Conservation (phyloP, 2,888 invertebrate genomes). For the Sabatieria punctata region DNA sequence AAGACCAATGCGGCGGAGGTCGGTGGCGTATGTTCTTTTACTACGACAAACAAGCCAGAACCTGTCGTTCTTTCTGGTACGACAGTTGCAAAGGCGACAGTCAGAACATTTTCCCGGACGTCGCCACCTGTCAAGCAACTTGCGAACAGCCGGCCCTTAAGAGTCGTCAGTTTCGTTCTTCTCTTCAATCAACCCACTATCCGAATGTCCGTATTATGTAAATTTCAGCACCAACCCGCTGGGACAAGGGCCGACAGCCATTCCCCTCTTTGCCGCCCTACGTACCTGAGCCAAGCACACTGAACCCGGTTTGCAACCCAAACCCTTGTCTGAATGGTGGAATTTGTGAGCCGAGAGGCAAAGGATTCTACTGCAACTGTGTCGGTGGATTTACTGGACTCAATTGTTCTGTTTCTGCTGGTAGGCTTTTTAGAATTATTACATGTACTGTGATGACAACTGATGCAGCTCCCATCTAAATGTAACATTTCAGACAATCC, state of each 20-base stretch:
- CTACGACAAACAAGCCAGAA: conserved; percentile 15
- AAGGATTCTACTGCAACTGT: conserved; percentile 14
- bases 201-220: too few relatives aligned
- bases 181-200: too few relatives aligned
- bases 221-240: too few relatives aligned
- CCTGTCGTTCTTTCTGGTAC: conserved; percentile 25
- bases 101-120: conserved; percentile 24
- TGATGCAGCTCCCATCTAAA: too few relatives aligned
- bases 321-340: conserved; percentile 2
- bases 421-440: too few relatives aligned
- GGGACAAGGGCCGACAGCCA: neutral
- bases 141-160: conserved; percentile 22
- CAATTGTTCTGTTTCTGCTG: too few relatives aligned
- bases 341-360: neutral
- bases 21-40: conserved; percentile 25
- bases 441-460: too few relatives aligned
- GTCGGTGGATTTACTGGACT: conserved; percentile 21
- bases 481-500: too few relatives aligned
- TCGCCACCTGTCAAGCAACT: conserved; percentile 17
- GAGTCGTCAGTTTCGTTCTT: conserved; percentile 17
- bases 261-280: too few relatives aligned
- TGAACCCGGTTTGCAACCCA: neutral
- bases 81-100: conserved; percentile 22
- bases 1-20: conserved; percentile 26
- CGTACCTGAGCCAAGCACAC: neutral